Percentiles rank a stretch among this genome's conserved stretches.
phyloP scores from a whole-genome alignment of 2,888 invertebrate species.

The Heliconius ismenius region DNA sequence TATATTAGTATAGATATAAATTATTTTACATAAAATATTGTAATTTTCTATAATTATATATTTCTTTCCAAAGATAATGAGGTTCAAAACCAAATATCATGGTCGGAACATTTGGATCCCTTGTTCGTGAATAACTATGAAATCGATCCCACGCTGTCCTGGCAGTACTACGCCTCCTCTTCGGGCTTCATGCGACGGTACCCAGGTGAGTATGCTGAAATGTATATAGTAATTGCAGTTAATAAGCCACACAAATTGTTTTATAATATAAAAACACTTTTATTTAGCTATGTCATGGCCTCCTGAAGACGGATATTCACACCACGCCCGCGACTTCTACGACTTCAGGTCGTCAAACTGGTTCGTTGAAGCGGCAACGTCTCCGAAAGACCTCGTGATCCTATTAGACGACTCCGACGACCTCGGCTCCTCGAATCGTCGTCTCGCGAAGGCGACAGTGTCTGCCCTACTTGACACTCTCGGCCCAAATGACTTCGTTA shows the following conservation, averaged over 20 bases:
- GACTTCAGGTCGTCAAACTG: conserved; percentile 97
- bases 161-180: conserved; percentile 99
- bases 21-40: background rate
- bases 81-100: conserved; percentile 94
- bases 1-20: background rate
- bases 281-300: conserved; percentile 89
- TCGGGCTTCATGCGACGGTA: conserved; percentile 96
- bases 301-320: conserved; percentile 88
- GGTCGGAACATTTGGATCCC: conserved; percentile 96
- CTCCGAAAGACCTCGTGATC: conserved; percentile 98
- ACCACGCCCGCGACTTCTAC: conserved; percentile 91
- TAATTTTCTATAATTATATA: background rate
- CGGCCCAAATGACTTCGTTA: conserved; percentile 98
- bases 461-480: conserved; percentile 95
- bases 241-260: background rate
- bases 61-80: conserved; percentile 83
- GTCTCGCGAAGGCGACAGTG: conserved; percentile 93
- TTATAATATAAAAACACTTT: background rate
- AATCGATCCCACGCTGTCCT: conserved; percentile 94
- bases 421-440: conserved; percentile 91
- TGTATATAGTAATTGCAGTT: background rate
- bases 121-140: conserved; percentile 95
- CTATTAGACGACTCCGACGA: conserved; percentile 95
- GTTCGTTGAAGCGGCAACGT: conserved; percentile 98
- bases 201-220: conserved; percentile 85